These are phyloP conservation scores for Mormyrus hasselquistii DNA, from an alignment of 2,797 vertebrate species.

Conservation along the genomic window DNA sequence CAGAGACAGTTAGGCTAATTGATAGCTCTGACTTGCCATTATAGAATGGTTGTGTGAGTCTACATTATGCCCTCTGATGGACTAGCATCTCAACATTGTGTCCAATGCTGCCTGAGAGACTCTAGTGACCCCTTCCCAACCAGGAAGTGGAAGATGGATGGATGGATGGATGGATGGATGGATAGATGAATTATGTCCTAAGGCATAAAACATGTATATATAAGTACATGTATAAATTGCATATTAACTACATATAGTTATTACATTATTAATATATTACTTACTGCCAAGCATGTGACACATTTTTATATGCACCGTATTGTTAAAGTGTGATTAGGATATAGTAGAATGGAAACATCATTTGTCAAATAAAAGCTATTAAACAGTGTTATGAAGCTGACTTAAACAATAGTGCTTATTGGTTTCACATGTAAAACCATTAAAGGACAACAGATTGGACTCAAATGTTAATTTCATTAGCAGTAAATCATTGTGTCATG, in stretches of 20 bases:
- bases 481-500: slow-evolving; percentile 12
- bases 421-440: slow-evolving; percentile 17
- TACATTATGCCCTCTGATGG: neutral
- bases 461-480: slow-evolving; percentile 27
- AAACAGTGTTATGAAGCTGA: slow-evolving; percentile 22
- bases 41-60: neutral
- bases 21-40: neutral
- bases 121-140: neutral
- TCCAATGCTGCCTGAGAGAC: neutral
- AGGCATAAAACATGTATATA: neutral
- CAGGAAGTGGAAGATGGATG: neutral
- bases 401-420: slow-evolving; percentile 13
- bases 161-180: neutral
- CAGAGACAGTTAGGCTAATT: neutral
- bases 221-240: slow-evolving; percentile 40
- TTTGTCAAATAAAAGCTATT: slow-evolving; percentile 15
- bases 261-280: slow-evolving; percentile 26
- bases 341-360: neutral
- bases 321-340: slow-evolving; percentile 13
- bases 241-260: slow-evolving; percentile 48
- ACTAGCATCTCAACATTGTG: neutral
- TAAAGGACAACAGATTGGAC: slow-evolving; percentile 21
- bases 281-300: neutral
- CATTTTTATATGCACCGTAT: neutral
- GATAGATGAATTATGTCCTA: neutral